Evolutionary conservation across 2,888 invertebrate species (phyloP), one percentile per base, ranked within the genome.

Genomic region (Drosophila buzzatii): DNA sequence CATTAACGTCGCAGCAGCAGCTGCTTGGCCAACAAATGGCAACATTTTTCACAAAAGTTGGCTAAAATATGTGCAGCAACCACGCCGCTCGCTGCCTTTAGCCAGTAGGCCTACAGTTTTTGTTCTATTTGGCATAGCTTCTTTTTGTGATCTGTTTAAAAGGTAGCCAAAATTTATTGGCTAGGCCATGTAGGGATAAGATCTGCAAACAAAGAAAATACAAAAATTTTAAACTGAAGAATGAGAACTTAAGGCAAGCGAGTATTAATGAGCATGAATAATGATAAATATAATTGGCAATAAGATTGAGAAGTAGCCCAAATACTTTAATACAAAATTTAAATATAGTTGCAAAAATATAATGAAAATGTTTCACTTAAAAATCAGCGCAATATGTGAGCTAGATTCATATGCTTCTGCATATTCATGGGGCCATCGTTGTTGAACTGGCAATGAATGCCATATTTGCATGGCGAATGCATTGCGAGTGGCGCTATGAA

Each of bases 31-130:
- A 67, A 71, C 67, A 63, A 83, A 86, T 75, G 80, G 75, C 81
- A 75, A 62, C 77, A 74, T 81, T 87, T 75, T 88, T 79, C 27
- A 75, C 39, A 85, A 80, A 90, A 86, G 70, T 81, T 88, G 82
- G 76, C 79, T 81, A 78, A 87, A 90, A 89, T 90, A 87, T 84
- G 85, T 87, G 79, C 87, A 84, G 70, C 85, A 56, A 64, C 33
- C 73, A 71, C 52, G 62, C 79, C 55, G 60, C 76, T 59, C 59
- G 66, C 72, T 68, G 45, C 35, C n/a, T n/a, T n/a, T n/a, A n/a
- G n/a, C n/a, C n/a, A n/a, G n/a, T n/a, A n/a, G n/a, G n/a, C n/a
- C 45, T 41, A 41, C 55, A 55, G 47, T 65, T 65, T 60, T 42
- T 65, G 8, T 62, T 55, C 61, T 47, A 51, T 67, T 63, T 58